Evolutionary conservation across 2,797 vertebrate species (phyloP).

Genomic region (Chromobotia macracanthus): DNA sequence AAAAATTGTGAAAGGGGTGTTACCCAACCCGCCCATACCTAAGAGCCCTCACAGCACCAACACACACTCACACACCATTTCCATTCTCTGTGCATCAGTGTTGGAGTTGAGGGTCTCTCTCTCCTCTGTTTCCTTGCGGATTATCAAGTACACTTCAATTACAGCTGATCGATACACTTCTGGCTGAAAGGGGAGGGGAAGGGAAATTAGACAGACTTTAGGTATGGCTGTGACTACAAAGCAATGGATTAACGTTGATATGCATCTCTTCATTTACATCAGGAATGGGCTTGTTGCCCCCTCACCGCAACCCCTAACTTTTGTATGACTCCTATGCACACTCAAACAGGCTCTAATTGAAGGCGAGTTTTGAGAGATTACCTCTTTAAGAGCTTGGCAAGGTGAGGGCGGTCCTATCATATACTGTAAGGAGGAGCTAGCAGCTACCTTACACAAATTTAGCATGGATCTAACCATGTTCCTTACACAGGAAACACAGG

Average conservation of each 20-base stretch:
- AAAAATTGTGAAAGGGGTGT: constrained; percentile 82
- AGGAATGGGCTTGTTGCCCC: constrained; percentile 76
- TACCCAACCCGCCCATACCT: constrained; percentile 81
- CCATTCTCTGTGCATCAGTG: constrained; percentile 78
- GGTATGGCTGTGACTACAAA: constrained; percentile 85
- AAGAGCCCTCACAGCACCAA: constrained; percentile 69
- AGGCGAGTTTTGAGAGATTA: constrained; percentile 83
- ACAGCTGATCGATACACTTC: constrained; percentile 85
- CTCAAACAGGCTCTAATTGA: constrained; percentile 73
- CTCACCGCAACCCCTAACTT: constrained; percentile 61
- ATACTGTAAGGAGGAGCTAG: constrained; percentile 69
- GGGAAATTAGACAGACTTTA: constrained; percentile 85
- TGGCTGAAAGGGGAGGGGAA: constrained; percentile 82
- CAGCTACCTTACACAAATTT: constrained; percentile 60
- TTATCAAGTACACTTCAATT: constrained; percentile 89
- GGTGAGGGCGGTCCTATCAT: constrained; percentile 81
- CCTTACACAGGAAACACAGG: constrained; percentile 58
- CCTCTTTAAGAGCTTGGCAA: constrained; percentile 84
- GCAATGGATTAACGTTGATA: constrained; percentile 86
- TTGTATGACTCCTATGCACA: constrained; percentile 68
- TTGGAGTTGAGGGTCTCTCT: constrained; percentile 80
- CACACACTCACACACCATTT: constrained; percentile 52
- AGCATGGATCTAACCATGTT: constrained; percentile 61
- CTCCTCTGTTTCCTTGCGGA: constrained; percentile 81
- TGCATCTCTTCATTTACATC: constrained; percentile 88